Evolutionary conservation across 2,113 vertebrate species (phyloP), one percentile per base, ranked within the genome.

Genomic region (Sula dactylatra): DNA sequence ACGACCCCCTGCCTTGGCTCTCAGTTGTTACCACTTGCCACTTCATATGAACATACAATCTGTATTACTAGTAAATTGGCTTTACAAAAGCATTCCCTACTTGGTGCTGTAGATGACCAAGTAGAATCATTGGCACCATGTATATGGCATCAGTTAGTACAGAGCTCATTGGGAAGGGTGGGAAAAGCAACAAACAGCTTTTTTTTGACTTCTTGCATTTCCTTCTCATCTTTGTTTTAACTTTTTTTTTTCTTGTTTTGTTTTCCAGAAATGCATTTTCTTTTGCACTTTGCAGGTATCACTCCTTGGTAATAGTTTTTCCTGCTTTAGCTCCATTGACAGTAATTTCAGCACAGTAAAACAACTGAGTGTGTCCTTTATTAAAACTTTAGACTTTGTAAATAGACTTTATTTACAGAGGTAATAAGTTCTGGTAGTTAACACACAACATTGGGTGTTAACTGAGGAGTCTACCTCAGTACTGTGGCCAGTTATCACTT

Each of bases 91-190:
- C 7, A 0, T 66, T 34, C 24, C 34, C 25, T 64, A 6, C n/a
- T 90, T 69, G 9, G 4, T 54, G 6, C 55, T 58, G 42, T 14
- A 47, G 16, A 2, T 65, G 26, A 22, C 54, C 36, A n/a, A n/a
- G 0, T 11, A 19, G 22, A 56, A 34, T n/a, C 7, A 0, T 3
- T 54, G 34, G 45, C 65, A 72, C 11, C 7, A 2, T 14, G 42
- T 32, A 7, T 14, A 17, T 47, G 31, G 27, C 56, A 88, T 72
- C 82, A 38, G 14, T 24, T 44, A 77, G 76, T 44, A 15, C 38
- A 72, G 34, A 86, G 61, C 50, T 70, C 34, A n/a, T 2, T 29
- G 74, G 31, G 40, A n/a, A 71, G 31, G 36, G 17, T 49, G n/a
- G 11, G 29, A 62, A 74, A 66, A 67, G 7, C 66, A 79, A 14